These are phyloP conservation scores for Syngnathus typhle DNA, from an alignment of 2,113 vertebrate genomes.

Conservation along the genomic window DNA sequence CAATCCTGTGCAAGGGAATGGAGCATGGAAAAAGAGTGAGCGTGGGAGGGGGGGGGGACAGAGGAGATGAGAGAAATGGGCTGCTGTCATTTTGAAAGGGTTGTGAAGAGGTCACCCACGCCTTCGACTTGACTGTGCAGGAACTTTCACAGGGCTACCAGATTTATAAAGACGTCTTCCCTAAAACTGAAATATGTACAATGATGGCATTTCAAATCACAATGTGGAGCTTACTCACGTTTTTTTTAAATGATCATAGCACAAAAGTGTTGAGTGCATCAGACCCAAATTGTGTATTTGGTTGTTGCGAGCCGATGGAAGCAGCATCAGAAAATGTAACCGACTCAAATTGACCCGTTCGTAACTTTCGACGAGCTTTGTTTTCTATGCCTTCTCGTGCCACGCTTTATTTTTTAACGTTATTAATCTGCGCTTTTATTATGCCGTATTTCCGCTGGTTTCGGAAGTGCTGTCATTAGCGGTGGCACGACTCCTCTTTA, in stretches of 20 bases:
- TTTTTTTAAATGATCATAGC: not conserved
- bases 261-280: not conserved
- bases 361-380: too few relatives aligned
- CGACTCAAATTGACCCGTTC: too few relatives aligned
- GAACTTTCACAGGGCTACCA: not conserved
- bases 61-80: conserved; percentile 40
- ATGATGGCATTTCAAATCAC: not conserved
- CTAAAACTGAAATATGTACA: not conserved
- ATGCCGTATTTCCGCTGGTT: too few relatives aligned
- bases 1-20: conserved; percentile 62
- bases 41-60: conserved; percentile 19
- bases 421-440: too few relatives aligned
- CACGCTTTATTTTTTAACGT: too few relatives aligned
- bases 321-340: not conserved
- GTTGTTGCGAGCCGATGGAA: not conserved
- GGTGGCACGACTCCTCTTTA: too few relatives aligned
- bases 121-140: conserved; percentile 35
- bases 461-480: too few relatives aligned
- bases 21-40: conserved; percentile 41
- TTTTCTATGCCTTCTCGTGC: too few relatives aligned
- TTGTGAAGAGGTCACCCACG: conserved; percentile 61
- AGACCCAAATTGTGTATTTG: too few relatives aligned
- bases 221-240: too few relatives aligned
- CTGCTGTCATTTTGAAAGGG: conserved; percentile 60
- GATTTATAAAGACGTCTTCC: not conserved